Evolutionary conservation across 2,888 invertebrate species (phyloP).

Genomic region (Mongoloraphidia duomilia): DNA sequence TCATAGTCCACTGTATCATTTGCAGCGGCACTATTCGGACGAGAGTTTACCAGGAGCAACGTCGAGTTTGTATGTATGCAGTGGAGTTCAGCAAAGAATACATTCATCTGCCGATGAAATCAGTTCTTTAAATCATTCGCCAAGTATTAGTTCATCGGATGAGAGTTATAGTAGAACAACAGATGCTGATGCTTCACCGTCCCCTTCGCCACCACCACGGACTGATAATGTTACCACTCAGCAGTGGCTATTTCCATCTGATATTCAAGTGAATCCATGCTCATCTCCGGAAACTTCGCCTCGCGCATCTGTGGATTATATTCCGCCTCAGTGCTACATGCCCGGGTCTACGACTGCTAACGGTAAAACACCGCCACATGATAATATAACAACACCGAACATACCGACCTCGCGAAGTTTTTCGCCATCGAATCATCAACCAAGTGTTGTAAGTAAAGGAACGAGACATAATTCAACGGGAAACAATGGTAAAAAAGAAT

Average conservation of each 20-base stretch:
- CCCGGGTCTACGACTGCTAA: conserved; percentile 13
- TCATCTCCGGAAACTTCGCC: conserved; percentile 32
- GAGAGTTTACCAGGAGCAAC: conserved; percentile 44
- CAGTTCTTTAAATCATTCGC: conserved; percentile 66
- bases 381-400: conserved; percentile 8
- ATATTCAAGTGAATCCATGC: conserved; percentile 38
- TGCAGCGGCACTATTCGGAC: conserved; percentile 51
- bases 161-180: conserved; percentile 74
- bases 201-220: conserved; percentile 30
- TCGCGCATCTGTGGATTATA: conserved; percentile 33
- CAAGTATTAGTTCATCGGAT: conserved; percentile 71
- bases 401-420: conserved; percentile 19
- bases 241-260: conserved; percentile 47
- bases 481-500: conserved; percentile 5
- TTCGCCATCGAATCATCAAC: conserved; percentile 18
- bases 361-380: conserved; percentile 8
- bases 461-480: conserved; percentile 4
- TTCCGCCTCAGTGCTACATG: conserved; percentile 33
- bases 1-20: conserved; percentile 28
- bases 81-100: conserved; percentile 38
- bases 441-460: conserved; percentile 3
- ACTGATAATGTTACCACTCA: conserved; percentile 29
- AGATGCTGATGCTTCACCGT: conserved; percentile 47
- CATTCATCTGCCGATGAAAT: conserved; percentile 74
- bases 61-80: conserved; percentile 25